phyloP scores from a whole-genome alignment of 1,140 invertebrate genomes.

The Stegodyphus mimosarum region DNA sequence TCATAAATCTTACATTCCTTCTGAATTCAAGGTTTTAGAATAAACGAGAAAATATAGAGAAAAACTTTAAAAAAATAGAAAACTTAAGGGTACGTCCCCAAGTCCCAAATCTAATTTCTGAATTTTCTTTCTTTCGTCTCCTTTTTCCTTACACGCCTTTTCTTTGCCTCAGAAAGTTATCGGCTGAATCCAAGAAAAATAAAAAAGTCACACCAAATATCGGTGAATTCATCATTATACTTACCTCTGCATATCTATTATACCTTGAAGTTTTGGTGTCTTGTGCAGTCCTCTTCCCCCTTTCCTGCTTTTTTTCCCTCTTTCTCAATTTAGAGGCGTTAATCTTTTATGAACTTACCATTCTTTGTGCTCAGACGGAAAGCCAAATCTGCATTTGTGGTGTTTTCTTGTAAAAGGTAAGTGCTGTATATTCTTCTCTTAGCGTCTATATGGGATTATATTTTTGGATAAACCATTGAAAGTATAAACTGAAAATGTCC shows the following conservation, averaged over 20 bases:
- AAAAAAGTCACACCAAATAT: conserved; percentile 30
- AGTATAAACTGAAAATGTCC: too few species aligned
- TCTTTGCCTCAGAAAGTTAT: conserved; percentile 22
- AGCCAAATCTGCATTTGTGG: too few species aligned
- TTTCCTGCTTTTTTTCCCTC: too few species aligned
- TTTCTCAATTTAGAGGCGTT: too few species aligned
- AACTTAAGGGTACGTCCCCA: conserved; percentile 32
- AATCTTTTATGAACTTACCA: too few species aligned
- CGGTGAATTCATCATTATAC: conserved; percentile 19
- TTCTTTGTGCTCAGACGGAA: too few species aligned
- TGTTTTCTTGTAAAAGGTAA: too few species aligned
- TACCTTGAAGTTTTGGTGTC: too few species aligned
- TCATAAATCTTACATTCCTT: conserved; percentile 43
- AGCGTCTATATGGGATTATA: too few species aligned
- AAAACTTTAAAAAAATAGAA: not conserved
- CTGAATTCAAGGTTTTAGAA: conserved; percentile 37
- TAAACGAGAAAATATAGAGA: not conserved
- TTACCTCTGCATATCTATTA: conserved; percentile 5
- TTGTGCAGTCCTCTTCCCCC: too few species aligned
- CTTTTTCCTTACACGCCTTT: conserved; percentile 2
- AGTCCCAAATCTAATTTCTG: conserved; percentile 46
- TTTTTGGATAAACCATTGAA: too few species aligned
- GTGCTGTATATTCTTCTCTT: too few species aligned
- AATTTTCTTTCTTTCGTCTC: not conserved
- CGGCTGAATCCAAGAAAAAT: conserved; percentile 8